phyloP scores from a whole-genome alignment of 1,140 invertebrate genomes.

The Drosophila triauraria region DNA sequence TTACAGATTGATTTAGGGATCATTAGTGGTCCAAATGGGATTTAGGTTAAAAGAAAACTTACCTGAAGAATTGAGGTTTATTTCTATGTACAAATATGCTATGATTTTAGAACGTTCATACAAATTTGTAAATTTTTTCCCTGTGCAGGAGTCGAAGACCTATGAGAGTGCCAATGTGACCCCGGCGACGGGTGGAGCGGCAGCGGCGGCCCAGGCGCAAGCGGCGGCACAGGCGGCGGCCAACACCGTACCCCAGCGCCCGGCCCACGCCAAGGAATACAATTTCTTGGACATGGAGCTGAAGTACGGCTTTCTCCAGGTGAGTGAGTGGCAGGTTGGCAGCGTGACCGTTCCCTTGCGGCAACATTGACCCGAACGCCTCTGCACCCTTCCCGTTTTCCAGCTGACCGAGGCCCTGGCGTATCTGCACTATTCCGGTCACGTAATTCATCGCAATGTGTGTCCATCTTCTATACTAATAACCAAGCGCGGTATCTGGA shows the following conservation, averaged over 20 bases:
- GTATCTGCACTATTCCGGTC: conserved; percentile 94
- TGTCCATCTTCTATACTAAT: conserved; percentile 97
- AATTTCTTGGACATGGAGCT: conserved; percentile 96
- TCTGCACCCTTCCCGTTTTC: conserved; percentile 53
- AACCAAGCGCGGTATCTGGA: conserved; percentile 98
- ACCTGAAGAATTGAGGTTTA: too few relatives aligned
- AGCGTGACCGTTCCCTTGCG: conserved; percentile 1
- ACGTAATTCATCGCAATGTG: conserved; percentile 96
- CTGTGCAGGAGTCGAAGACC: conserved; percentile 77
- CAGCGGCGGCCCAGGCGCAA: conserved; percentile 55
- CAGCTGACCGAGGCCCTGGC: conserved; percentile 97
- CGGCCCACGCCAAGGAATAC: conserved; percentile 91
- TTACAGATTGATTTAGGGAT: neutral
- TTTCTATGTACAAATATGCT: neutral
- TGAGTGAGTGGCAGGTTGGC: conserved; percentile 86
- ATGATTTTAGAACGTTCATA: too few relatives aligned
- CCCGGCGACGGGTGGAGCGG: conserved; percentile 36
- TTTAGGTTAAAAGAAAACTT: neutral
- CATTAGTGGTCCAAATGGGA: neutral
- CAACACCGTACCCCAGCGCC: conserved; percentile 57
- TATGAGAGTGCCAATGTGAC: conserved; percentile 72
- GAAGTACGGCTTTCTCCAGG: conserved; percentile 96
- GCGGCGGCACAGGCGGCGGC: conserved; percentile 68
- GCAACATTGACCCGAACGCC: conserved; percentile 6
- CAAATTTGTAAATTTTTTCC: neutral